Percentiles rank a stretch among this genome's conserved stretches.
Conservation (phyloP, 2,888 invertebrate species). For the Eupithecia subfuscata region DNA sequence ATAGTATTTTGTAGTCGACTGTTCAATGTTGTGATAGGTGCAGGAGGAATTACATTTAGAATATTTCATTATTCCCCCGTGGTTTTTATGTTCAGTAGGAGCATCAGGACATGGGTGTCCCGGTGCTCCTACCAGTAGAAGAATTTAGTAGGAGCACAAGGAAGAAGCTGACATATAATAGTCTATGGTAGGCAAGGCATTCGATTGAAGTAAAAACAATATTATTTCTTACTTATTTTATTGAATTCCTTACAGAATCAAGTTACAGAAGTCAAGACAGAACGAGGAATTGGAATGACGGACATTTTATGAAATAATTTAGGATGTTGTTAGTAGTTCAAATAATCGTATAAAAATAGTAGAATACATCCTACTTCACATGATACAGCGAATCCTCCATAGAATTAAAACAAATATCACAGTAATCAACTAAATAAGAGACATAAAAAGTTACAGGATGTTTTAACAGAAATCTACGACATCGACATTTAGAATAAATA, state of each 20-base stretch:
- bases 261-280: conserved; percentile 51
- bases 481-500: conserved; percentile 53
- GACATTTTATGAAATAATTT: conserved; percentile 26
- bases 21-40: too few species aligned
- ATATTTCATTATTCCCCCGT: too few species aligned
- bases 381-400: conserved; percentile 65
- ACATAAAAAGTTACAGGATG: conserved; percentile 19
- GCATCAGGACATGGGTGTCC: too few species aligned
- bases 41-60: too few species aligned
- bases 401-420: conserved; percentile 77
- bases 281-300: conserved; percentile 56
- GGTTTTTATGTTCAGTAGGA: too few species aligned
- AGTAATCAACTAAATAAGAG: conserved; percentile 67
- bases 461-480: conserved; percentile 37
- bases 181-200: too few species aligned
- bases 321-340: not conserved
- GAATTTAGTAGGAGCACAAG: too few species aligned
- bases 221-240: conserved; percentile 39
- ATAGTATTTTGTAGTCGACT: too few species aligned
- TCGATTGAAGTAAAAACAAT: conserved; percentile 9
- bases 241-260: conserved; percentile 50
- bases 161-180: too few species aligned
- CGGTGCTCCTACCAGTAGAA: too few species aligned
- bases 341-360: not conserved
- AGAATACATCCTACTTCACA: conserved; percentile 9